Conservation (phyloP, 1,140 invertebrate genomes). For the Ctenoplectra terminalis region DNA sequence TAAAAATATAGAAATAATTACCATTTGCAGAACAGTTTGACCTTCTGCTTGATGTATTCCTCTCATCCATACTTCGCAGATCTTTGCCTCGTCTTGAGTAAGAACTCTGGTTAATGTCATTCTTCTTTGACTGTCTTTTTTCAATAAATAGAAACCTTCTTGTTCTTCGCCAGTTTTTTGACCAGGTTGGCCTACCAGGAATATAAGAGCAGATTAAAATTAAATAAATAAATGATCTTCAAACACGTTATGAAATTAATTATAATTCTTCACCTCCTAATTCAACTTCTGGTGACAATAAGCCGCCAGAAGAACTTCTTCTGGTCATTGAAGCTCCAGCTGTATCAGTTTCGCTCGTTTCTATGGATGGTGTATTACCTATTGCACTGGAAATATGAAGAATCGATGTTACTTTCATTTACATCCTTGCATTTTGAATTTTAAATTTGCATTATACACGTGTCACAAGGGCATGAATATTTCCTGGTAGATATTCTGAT, state of each 20-base stretch:
- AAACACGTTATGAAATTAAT: background rate
- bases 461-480: constrained; percentile 45
- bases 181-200: constrained; percentile 72
- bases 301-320: constrained; percentile 90
- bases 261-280: constrained; percentile 71
- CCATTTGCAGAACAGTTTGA: constrained; percentile 86
- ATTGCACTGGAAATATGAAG: constrained; percentile 81
- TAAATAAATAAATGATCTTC: background rate
- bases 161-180: constrained; percentile 87
- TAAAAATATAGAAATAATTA: constrained; percentile 66
- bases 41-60: constrained; percentile 88
- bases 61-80: constrained; percentile 92
- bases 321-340: constrained; percentile 85
- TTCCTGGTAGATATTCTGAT: constrained; percentile 26
- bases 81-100: constrained; percentile 93
- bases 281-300: constrained; percentile 91
- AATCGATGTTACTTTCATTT: constrained; percentile 6
- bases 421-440: background rate
- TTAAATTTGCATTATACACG: background rate
- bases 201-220: background rate
- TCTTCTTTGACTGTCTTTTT: constrained; percentile 98
- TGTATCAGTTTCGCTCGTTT: constrained; percentile 85
- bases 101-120: constrained; percentile 95
- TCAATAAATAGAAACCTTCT: constrained; percentile 96
- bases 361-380: constrained; percentile 88